Percentiles rank a stretch among this genome's conserved stretches.
These are phyloP conservation scores for Paradoxurus hermaphroditus DNA, from an alignment of 2,113 vertebrate genomes.

Conservation along the genomic window DNA sequence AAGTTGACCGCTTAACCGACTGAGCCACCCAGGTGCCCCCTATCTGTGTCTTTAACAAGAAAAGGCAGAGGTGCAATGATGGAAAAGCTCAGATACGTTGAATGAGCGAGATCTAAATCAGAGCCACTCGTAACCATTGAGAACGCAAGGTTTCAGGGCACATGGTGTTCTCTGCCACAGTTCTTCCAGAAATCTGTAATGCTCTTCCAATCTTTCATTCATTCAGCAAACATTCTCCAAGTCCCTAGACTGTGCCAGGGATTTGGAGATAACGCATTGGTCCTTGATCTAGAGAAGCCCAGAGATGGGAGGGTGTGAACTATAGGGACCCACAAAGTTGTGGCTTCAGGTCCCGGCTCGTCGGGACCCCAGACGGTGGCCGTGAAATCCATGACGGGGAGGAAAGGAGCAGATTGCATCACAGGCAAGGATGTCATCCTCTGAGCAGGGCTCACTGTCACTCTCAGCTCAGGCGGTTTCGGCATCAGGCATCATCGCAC, in stretches of 20 bases:
- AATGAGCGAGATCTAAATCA: background rate
- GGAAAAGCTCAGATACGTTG: background rate
- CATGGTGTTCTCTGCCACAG: accelerated
- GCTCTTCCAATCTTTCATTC: background rate
- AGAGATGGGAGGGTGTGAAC: background rate
- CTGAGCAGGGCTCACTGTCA: background rate
- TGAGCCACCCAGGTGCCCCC: too few relatives aligned
- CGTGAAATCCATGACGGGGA: accelerated
- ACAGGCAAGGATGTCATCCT: background rate
- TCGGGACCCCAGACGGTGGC: background rate
- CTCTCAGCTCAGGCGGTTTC: background rate
- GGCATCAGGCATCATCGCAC: too few relatives aligned
- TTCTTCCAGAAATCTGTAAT: background rate
- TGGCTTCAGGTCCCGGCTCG: background rate
- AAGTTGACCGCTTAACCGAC: too few relatives aligned
- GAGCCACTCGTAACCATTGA: background rate
- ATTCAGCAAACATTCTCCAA: background rate
- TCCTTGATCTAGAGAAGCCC: background rate
- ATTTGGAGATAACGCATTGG: background rate
- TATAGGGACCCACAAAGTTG: background rate
- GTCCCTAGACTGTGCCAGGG: background rate
- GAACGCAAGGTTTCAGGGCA: background rate
- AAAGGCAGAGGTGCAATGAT: background rate
- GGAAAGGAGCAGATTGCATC: background rate
- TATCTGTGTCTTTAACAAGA: background rate